Conservation (phyloP, 2,113 vertebrate species). For the Herpailurus yagouaroundi region DNA sequence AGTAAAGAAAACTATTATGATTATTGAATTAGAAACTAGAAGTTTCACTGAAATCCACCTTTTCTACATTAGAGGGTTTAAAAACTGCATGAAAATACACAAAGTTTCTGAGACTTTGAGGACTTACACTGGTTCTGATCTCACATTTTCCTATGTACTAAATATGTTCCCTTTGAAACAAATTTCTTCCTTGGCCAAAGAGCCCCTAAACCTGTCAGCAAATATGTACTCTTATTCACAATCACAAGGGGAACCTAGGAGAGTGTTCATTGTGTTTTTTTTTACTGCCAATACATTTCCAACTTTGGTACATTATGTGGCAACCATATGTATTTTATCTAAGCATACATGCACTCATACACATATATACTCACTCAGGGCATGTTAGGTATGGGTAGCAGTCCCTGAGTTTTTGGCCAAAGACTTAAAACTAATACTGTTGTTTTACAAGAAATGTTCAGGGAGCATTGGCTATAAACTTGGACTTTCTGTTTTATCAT, state of each 20-base stretch:
- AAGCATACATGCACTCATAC: neutral
- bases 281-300: neutral
- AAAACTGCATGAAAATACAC: neutral
- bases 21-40: neutral
- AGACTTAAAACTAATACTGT: neutral
- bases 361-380: neutral
- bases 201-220: neutral
- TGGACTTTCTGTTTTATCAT: neutral
- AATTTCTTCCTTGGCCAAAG: neutral
- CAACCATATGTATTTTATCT: slow-evolving; percentile 13
- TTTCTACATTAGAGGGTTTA: neutral
- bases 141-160: neutral
- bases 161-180: neutral
- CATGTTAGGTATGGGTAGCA: neutral
- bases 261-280: neutral
- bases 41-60: neutral
- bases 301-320: neutral
- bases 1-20: neutral
- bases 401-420: neutral
- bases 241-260: neutral
- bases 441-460: neutral
- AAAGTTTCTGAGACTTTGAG: neutral
- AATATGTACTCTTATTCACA: neutral
- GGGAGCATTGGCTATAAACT: neutral
- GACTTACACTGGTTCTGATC: neutral